Evolutionary conservation across 1,140 invertebrate genomes (phyloP).

Genomic region (Pachyrhynchus sulphureomaculatus): DNA sequence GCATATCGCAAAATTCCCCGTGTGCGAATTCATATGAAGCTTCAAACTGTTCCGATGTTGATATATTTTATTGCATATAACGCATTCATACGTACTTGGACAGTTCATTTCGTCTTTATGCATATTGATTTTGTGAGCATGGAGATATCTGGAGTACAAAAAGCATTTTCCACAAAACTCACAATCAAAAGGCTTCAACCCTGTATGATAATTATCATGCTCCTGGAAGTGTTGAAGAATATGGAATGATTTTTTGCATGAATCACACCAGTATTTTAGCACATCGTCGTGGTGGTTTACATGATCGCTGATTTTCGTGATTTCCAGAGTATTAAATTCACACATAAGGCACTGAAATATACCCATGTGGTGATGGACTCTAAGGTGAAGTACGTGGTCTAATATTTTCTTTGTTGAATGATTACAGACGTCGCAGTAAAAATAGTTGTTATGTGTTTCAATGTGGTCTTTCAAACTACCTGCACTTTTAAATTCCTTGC

Average conservation of each 20-base stretch:
- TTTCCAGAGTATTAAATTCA: slow-evolving; percentile 43
- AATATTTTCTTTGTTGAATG: slow-evolving; percentile 42
- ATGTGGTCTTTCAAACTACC: slow-evolving; percentile 46
- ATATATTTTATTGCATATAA: slow-evolving; percentile 48
- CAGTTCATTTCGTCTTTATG: slow-evolving; percentile 42
- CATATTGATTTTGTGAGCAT: slow-evolving; percentile 41
- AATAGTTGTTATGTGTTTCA: slow-evolving; percentile 60
- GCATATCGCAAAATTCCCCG: slow-evolving; percentile 48
- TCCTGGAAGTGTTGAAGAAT: slow-evolving; percentile 46
- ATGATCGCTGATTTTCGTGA: slow-evolving; percentile 42
- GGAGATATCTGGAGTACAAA: slow-evolving; percentile 44
- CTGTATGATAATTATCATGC: slow-evolving; percentile 58
- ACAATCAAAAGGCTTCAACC: slow-evolving; percentile 78
- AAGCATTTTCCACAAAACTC: slow-evolving; percentile 52
- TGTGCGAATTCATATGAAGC: slow-evolving; percentile 49
- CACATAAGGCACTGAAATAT: slow-evolving; percentile 56
- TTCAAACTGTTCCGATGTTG: slow-evolving; percentile 49
- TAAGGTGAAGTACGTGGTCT: slow-evolving; percentile 41
- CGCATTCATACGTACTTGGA: slow-evolving; percentile 44
- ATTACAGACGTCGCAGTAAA: slow-evolving; percentile 48
- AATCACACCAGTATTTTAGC: slow-evolving; percentile 44
- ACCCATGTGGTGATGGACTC: slow-evolving; percentile 53
- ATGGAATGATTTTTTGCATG: slow-evolving; percentile 48
- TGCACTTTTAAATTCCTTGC: slow-evolving; percentile 56
- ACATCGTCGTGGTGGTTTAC: slow-evolving; percentile 41